Conservation (phyloP, 2,797 vertebrate species). For the Martes flavigula region DNA sequence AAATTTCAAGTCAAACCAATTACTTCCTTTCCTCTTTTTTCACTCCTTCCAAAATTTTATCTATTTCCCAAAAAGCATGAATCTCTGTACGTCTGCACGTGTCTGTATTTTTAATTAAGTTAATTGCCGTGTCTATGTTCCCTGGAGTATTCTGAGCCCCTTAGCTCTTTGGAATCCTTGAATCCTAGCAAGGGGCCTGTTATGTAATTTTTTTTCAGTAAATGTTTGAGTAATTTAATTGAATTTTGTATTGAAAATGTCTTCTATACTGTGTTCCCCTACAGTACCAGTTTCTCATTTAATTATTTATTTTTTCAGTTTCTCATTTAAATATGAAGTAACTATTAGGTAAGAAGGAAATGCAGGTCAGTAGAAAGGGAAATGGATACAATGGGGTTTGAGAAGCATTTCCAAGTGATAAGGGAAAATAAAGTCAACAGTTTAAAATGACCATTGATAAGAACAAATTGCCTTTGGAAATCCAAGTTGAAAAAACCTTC, state of each 20-base stretch:
- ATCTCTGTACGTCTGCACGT: not conserved
- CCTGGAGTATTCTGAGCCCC: not conserved
- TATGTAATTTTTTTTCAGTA: not conserved
- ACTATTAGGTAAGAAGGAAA: not conserved
- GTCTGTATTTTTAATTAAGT: not conserved
- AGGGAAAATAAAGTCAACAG: not conserved
- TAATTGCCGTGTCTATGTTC: not conserved
- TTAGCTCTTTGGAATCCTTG: not conserved
- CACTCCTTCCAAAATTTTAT: not conserved
- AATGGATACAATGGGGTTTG: not conserved
- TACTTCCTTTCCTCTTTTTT: not conserved
- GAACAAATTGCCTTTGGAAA: not conserved
- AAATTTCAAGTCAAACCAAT: not conserved
- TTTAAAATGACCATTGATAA: not conserved
- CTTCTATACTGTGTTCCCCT: not conserved
- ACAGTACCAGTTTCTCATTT: not conserved
- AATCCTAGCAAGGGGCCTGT: not conserved
- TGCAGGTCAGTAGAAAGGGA: not conserved
- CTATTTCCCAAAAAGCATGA: not conserved
- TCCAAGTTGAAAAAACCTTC: not conserved
- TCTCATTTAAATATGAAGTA: not conserved
- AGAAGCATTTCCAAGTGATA: not conserved
- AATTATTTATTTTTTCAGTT: not conserved
- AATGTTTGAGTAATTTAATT: constrained; percentile 4
- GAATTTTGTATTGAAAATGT: not conserved